Percentiles rank a stretch among this genome's conserved stretches.
Evolutionary conservation across 2,888 invertebrate genomes (phyloP).

Genomic region (Nephrotoma flavescens): DNA sequence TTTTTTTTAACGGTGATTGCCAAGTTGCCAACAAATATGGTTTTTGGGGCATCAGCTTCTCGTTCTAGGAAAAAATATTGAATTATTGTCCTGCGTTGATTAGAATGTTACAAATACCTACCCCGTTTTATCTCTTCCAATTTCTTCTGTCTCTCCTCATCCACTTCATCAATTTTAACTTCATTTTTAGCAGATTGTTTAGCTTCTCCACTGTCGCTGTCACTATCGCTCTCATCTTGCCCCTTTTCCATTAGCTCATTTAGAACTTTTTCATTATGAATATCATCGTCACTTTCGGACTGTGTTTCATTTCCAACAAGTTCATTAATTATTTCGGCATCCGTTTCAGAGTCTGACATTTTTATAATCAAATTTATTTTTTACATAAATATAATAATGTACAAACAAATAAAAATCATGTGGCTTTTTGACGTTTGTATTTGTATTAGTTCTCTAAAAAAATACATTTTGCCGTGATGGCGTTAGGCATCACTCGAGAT

Average conservation of each 20-base stretch:
- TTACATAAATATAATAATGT: not conserved
- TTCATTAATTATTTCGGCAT: not conserved
- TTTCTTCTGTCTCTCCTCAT: not conserved
- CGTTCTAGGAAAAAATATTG: not conserved
- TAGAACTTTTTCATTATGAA: not conserved
- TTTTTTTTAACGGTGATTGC: slow-evolving; percentile 26
- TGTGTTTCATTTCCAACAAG: not conserved
- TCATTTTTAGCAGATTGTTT: not conserved
- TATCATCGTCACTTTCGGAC: not conserved
- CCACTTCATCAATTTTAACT: not conserved
- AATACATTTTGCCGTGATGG: too few species aligned
- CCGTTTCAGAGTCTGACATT: not conserved
- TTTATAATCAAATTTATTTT: not conserved
- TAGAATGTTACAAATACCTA: not conserved
- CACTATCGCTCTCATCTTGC: not conserved
- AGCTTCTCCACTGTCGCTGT: not conserved
- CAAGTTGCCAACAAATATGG: slow-evolving; percentile 30
- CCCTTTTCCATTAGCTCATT: not conserved
- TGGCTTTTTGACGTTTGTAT: not conserved
- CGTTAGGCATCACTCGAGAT: too few species aligned
- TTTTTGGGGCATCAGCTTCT: slow-evolving; percentile 12
- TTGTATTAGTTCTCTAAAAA: not conserved
- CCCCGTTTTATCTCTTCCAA: not conserved
- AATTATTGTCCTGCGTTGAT: not conserved
- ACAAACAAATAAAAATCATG: not conserved